Base-by-base conservation (phyloP, 2,113 vertebrate species). In the Lamprologus ornatipinnis region DNA sequence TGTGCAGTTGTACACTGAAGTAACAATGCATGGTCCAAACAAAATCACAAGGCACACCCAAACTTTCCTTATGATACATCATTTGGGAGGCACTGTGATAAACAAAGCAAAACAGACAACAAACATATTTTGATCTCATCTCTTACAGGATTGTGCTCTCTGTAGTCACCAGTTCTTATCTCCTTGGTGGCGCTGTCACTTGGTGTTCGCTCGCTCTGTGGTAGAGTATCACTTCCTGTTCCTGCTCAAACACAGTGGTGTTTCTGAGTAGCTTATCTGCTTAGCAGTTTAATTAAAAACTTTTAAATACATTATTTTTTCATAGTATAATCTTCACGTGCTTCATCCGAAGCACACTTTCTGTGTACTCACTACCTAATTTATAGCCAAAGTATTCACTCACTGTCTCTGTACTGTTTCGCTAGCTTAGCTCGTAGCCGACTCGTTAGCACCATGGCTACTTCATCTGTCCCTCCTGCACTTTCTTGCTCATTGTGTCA, bases 401-500 rank as follows among this genome's bases (percentile, higher is more conserved):
- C 1, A 55, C 21, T 55, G 53, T 55, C n/a, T 55, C 53, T 55
- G 21, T 55, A 55, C 53, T 23, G 21, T 55, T 23, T 0, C 0
- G 1, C 53, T 54, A 23, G 21, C 11, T 55, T 21, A 55, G 53
- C 53, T 55, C 4, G 0, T 55, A 55, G 21, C 1, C 0, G 6
- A 55, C 53, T 0, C 6, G 21, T 23, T 55, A 55, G 4, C 11
- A 55, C 21, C 53, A 55, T 55, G 21, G 53, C 53, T 23, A 23
- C 53, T 55, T 23, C 1, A 55, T 0, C 53, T 55, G 6, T 23
- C 53, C 21, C 53, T 23, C 0, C 53, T 55, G 11, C 53, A 55
- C 53, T 55, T 55, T 55, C 10, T 0, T 55, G 21, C 53, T 55
- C 53, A 55, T 55, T 55, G 53, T 4, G 6, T 55, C 21, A 55